Percentiles rank a stretch among this genome's conserved stretches.
Conservation (phyloP, 2,113 vertebrate species). For the Poecile atricapillus region DNA sequence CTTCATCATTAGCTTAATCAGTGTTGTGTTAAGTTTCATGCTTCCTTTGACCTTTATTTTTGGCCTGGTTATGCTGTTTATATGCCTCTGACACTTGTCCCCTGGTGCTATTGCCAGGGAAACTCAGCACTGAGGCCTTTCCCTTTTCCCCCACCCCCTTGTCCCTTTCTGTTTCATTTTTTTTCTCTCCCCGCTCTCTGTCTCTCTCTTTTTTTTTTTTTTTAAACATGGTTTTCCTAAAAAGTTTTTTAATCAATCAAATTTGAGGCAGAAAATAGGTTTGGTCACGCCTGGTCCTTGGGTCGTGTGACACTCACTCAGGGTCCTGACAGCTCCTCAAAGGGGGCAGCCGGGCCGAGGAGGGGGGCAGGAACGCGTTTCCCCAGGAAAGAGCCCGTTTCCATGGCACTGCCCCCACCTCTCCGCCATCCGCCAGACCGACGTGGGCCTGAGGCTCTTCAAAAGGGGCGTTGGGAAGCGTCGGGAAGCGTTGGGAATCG, state of each 20-base stretch:
- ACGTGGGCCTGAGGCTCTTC: conserved; percentile 79
- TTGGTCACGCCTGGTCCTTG: conserved; percentile 94
- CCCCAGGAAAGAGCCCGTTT: conserved; percentile 87
- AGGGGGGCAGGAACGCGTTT: conserved; percentile 85
- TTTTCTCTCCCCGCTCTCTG: conserved; percentile 5
- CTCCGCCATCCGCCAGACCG: conserved; percentile 81
- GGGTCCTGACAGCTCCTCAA: conserved; percentile 96
- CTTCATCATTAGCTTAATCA: conserved; percentile 80
- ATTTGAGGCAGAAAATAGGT: conserved; percentile 98
- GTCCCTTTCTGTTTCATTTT: conserved; percentile 50
- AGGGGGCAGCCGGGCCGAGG: conserved; percentile 66
- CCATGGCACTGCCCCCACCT: conserved; percentile 87
- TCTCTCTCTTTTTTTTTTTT: conserved; percentile 82
- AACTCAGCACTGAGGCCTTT: conserved; percentile 73
- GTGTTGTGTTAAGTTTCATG: conserved; percentile 83
- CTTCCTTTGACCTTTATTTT: conserved; percentile 82
- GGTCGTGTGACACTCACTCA: conserved; percentile 92
- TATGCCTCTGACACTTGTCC: conserved; percentile 65
- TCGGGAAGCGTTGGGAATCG: not conserved
- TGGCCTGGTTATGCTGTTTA: conserved; percentile 71
- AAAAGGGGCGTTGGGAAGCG: conserved; percentile 62
- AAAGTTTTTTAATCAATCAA: conserved; percentile 99
- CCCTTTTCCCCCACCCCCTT: conserved; percentile 63
- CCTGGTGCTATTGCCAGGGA: conserved; percentile 73
- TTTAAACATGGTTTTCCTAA: conserved; percentile 99